Evolutionary conservation across 2,888 invertebrate species (phyloP), one percentile per base, ranked within the genome.

Genomic region (Tinea trinotella): DNA sequence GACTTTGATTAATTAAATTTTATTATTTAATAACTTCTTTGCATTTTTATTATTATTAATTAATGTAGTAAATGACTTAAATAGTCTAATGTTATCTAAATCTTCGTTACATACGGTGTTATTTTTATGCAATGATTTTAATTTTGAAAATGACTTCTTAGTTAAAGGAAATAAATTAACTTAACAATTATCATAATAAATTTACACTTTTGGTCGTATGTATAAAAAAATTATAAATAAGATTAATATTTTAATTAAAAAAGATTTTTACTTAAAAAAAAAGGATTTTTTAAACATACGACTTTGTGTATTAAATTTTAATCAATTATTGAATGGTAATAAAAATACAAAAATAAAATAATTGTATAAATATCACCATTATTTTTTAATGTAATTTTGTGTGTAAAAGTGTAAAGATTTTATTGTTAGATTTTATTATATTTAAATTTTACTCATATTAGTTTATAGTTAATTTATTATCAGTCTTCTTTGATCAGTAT

Each of bases 121-220:
- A n/a, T n/a, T n/a, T n/a, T n/a, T n/a, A n/a, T n/a, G n/a, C n/a
- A n/a, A n/a, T n/a, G n/a, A n/a, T n/a, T n/a, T n/a, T n/a, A n/a
- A n/a, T n/a, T n/a, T n/a, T n/a, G n/a, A n/a, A n/a, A n/a, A n/a
- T n/a, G n/a, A n/a, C n/a, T n/a, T n/a, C n/a, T n/a, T n/a, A n/a
- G n/a, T n/a, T n/a, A n/a, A n/a, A n/a, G n/a, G n/a, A n/a, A n/a
- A n/a, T n/a, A n/a, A n/a, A n/a, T n/a, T n/a, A n/a, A n/a, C n/a
- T n/a, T n/a, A n/a, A n/a, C n/a, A n/a, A n/a, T n/a, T n/a, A 48
- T 48, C 48, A 18, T 15, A 48, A 48, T 48, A 19, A 20, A 48
- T 3, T 18, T 13, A 6, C n/a, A n/a, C 13, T 13, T 2, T 13
- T 7, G n/a, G 40, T 40, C 40, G 40, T 40, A n/a, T 40, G 13